Base-by-base conservation (phyloP, 2,888 invertebrate genomes). In the Dolichopus griseipennis region DNA sequence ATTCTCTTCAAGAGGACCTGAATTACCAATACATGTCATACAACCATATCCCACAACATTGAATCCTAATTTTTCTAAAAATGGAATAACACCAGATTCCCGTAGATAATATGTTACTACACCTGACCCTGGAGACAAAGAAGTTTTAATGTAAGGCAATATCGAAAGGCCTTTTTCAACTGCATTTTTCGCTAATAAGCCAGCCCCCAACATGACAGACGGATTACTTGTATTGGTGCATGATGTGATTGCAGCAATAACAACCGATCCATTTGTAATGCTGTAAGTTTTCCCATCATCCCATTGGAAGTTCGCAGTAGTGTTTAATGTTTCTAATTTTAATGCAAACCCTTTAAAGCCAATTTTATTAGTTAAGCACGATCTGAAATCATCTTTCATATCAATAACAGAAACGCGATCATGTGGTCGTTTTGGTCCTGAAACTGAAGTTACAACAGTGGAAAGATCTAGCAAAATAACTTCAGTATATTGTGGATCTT, bases 11-110 rank as follows among this genome's bases (percentile, higher is more conserved):
- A 99, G 86, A 0, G 97, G 96, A 0, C 98, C 98, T 7, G 95
- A 95, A 84, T 99, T 99, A 0, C 98, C 98, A 74, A 99, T 99
- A 78, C 99, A 99, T 0, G 98, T 98, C 97, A 97, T 98, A 80
- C 99, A 99, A 0, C 98, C 98, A 77, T 97, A 99, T n/a, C 98
- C 98, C 1, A 97, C 97, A 65, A 95, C 90, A 78, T 93, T 88
- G 79, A 98, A 99, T 9, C 97, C 97, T 1, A 97, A 84, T 77
- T 90, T 84, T 74, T 91, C 89, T 68, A 98, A 81, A 75, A 90
- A 91, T 0, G 95, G 93, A 20, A 94, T 87, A 2, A 98, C 96
- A 0, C 97, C 97, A 1, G 95, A 95, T 78, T 96, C 95, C 78
- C 82, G 83, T 7, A 83, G 75, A 73, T 83, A 83, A 78, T 95